phyloP scores from a whole-genome alignment of 2,888 invertebrate genomes.

The Cryptocephalus moraei region DNA sequence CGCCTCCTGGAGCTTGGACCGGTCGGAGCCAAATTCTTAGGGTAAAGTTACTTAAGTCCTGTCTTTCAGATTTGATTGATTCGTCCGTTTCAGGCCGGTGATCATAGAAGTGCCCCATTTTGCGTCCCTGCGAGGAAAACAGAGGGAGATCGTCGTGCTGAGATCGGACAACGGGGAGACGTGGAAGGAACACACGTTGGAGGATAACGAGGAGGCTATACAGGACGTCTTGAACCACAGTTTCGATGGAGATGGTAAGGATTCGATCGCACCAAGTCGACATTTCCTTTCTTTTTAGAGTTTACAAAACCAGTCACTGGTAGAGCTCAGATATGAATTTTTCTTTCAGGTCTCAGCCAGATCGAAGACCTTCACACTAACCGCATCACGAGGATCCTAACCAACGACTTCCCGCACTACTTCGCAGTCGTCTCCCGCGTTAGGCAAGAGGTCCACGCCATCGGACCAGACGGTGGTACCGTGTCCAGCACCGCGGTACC shows the following conservation, averaged over 20 bases:
- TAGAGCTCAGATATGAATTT: too few species aligned
- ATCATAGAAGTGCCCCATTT: slow-evolving; percentile 96
- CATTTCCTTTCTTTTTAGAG: too few species aligned
- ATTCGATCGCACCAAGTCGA: neutral
- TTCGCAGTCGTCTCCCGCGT: slow-evolving; percentile 92
- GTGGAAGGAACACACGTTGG: slow-evolving; percentile 92
- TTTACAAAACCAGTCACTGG: too few species aligned
- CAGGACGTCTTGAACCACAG: slow-evolving; percentile 89
- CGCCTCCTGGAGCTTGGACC: slow-evolving; percentile 92
- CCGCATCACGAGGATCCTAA: slow-evolving; percentile 86
- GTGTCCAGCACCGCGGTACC: slow-evolving; percentile 91
- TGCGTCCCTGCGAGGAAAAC: slow-evolving; percentile 85
- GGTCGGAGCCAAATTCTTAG: slow-evolving; percentile 90
- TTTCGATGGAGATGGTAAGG: slow-evolving; percentile 68
- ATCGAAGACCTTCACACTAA: slow-evolving; percentile 78
- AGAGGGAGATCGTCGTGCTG: slow-evolving; percentile 91
- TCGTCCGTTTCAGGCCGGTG: slow-evolving; percentile 56
- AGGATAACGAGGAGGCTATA: slow-evolving; percentile 77
- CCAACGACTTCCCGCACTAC: slow-evolving; percentile 96
- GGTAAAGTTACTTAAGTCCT: slow-evolving; percentile 46
- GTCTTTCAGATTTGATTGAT: neutral
- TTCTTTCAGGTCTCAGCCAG: slow-evolving; percentile 55
- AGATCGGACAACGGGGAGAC: slow-evolving; percentile 97
- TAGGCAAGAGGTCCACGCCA: slow-evolving; percentile 92
- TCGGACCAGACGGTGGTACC: slow-evolving; percentile 96